Conservation (phyloP, 2,888 invertebrate species). For the Alloplasta piceator region DNA sequence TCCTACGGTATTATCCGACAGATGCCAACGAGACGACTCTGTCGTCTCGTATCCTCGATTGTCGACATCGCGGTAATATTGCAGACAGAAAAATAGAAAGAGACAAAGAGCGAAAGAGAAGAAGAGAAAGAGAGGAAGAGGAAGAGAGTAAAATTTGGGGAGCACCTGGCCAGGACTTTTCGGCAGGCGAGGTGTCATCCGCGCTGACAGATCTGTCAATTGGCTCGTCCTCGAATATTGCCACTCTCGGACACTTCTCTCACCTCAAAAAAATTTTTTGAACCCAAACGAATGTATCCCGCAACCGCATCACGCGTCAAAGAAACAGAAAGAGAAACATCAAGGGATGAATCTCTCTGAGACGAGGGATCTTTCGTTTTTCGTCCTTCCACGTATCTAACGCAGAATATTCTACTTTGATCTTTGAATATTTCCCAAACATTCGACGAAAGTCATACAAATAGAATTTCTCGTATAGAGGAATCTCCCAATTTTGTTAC, state of each 20-base stretch:
- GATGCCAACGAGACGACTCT: slow-evolving; percentile 67
- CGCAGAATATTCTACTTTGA: neutral
- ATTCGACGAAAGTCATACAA: slow-evolving; percentile 26
- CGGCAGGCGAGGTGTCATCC: slow-evolving; percentile 80
- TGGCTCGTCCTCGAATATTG: slow-evolving; percentile 69
- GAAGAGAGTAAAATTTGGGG: slow-evolving; percentile 37
- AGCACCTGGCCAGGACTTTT: slow-evolving; percentile 75
- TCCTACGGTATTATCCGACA: slow-evolving; percentile 81
- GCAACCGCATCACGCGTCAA: slow-evolving; percentile 34
- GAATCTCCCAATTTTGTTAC: too few species aligned
- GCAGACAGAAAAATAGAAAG: slow-evolving; percentile 37
- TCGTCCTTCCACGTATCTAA: neutral
- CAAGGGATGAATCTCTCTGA: slow-evolving; percentile 30
- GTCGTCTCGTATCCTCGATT: slow-evolving; percentile 48
- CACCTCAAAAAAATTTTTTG: slow-evolving; percentile 37
- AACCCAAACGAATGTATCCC: neutral
- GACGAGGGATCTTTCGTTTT: neutral
- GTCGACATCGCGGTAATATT: slow-evolving; percentile 39
- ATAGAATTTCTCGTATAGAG: slow-evolving; percentile 13
- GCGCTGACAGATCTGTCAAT: slow-evolving; percentile 82
- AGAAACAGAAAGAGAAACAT: neutral
- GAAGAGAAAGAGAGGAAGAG: slow-evolving; percentile 42
- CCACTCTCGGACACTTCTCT: slow-evolving; percentile 64
- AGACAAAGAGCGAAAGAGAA: slow-evolving; percentile 38
- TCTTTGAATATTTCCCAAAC: slow-evolving; percentile 28